Evolutionary conservation across 2,797 vertebrate genomes (phyloP).

Genomic region (Diglossa cyanea): DNA sequence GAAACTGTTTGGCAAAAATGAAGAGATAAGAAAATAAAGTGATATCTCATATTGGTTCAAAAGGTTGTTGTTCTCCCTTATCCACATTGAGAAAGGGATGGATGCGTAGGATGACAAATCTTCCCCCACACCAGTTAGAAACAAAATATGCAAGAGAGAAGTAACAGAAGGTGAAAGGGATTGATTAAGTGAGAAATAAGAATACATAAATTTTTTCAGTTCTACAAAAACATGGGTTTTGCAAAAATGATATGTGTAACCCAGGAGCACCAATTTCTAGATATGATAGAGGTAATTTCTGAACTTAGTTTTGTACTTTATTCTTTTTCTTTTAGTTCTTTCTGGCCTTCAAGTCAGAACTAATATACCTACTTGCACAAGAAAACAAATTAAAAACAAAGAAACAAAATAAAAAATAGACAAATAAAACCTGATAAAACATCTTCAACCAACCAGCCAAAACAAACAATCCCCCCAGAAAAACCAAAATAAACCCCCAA

Average conservation of each 20-base stretch:
- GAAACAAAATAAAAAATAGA: background rate
- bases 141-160: background rate
- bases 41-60: background rate
- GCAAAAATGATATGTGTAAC: background rate
- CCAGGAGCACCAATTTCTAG: background rate
- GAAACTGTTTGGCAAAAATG: background rate
- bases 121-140: background rate
- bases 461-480: fast-evolving
- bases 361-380: background rate
- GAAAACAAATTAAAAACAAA: background rate
- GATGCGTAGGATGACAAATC: background rate
- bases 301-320: background rate
- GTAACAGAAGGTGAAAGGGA: background rate
- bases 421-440: background rate
- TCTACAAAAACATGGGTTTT: background rate
- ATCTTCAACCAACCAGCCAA: background rate
- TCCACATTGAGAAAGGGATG: background rate
- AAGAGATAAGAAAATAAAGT: background rate
- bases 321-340: background rate
- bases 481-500: fast-evolving
- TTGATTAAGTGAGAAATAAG: background rate
- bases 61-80: background rate
- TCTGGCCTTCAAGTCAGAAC: background rate
- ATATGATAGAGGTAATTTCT: background rate
- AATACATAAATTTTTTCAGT: background rate